A percentile compares a stretch with the other conserved stretches of the same genome.
Evolutionary conservation across 2,888 invertebrate genomes (phyloP).

Genomic region (Dasypolia templi): DNA sequence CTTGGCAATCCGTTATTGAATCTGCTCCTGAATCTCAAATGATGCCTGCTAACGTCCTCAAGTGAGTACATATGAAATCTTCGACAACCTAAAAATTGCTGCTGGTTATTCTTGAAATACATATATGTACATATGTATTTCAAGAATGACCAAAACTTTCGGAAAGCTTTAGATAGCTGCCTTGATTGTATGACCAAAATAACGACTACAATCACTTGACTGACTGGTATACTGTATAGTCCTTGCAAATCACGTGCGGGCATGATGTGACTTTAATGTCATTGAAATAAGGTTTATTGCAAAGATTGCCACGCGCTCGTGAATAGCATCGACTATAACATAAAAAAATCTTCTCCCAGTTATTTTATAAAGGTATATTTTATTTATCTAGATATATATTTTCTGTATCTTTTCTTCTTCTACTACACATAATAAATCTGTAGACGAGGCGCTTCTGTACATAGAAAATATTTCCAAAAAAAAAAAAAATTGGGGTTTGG

Average conservation of each 20-base stretch:
- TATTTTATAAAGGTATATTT: no score
- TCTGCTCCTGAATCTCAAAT: conserved; percentile 99
- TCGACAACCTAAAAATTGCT: background rate
- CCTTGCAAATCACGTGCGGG: background rate
- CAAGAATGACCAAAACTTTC: background rate
- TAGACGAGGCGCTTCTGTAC: no score
- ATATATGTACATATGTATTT: no score
- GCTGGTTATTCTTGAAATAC: no score
- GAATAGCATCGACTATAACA: no score
- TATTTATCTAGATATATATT: no score
- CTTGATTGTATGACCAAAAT: background rate
- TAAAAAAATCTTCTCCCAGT: no score
- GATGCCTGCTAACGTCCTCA: conserved; percentile 99
- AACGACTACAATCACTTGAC: background rate
- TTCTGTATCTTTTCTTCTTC: no score
- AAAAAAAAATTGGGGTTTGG: no score
- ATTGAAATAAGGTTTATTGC: background rate
- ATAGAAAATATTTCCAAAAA: no score
- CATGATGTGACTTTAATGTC: background rate
- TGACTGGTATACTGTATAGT: background rate
- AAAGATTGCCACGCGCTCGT: no score
- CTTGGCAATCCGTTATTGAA: conserved; percentile 99
- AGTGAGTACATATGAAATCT: conserved; percentile 89
- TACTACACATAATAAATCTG: no score
- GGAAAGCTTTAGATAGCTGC: background rate